These are phyloP conservation scores for Barnardius zonarius DNA, from an alignment of 2,113 vertebrate genomes.

Conservation along the genomic window DNA sequence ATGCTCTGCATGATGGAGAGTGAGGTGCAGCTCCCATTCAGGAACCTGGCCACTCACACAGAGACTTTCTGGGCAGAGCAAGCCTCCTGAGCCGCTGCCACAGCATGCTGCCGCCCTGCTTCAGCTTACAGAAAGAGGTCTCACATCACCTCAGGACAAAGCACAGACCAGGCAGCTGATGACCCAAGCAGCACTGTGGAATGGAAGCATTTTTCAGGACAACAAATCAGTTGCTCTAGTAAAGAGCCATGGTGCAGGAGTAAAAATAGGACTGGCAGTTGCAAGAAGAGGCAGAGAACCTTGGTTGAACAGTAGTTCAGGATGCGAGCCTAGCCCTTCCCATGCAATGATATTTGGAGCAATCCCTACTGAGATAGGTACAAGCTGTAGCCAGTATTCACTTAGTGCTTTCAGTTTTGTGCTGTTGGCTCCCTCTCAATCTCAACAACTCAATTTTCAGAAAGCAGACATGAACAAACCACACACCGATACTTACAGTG, in stretches of 20 bases:
- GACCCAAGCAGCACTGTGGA: neutral
- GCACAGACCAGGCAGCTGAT: neutral
- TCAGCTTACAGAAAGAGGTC: neutral
- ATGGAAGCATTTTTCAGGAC: neutral
- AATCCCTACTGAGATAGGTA: neutral
- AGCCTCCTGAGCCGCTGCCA: fast-evolving
- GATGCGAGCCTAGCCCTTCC: neutral
- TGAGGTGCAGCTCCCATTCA: neutral
- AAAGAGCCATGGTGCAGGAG: neutral
- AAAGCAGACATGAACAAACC: neutral
- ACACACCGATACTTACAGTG: conserved; percentile 68
- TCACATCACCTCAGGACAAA: neutral
- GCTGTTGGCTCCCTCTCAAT: neutral
- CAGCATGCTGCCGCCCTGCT: neutral
- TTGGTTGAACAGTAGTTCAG: neutral
- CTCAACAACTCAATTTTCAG: neutral
- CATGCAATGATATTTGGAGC: fast-evolving
- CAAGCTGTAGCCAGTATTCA: neutral
- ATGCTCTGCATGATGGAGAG: neutral
- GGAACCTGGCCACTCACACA: neutral
- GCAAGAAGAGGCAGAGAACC: neutral
- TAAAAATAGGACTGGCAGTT: neutral
- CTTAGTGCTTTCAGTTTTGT: neutral
- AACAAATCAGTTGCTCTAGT: neutral
- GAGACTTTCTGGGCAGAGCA: neutral